Evolutionary conservation across 2,797 vertebrate genomes (phyloP).

Genomic region (Onychomys leucogaster): DNA sequence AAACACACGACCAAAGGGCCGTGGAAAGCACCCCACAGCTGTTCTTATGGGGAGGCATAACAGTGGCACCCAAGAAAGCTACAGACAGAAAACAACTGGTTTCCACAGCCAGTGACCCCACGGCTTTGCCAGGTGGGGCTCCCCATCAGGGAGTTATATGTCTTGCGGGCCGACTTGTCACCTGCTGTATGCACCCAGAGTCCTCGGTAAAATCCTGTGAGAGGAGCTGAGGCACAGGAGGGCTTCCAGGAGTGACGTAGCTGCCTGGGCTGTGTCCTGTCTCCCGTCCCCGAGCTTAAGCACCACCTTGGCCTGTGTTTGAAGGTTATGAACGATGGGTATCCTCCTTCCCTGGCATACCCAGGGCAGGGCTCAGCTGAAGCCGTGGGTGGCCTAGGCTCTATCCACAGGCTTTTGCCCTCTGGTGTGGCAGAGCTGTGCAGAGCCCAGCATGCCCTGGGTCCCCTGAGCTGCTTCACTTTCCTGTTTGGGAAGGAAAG

Average conservation of each 20-base stretch:
- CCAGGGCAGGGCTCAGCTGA: not conserved
- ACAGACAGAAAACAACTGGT: no score
- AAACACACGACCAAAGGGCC: no score
- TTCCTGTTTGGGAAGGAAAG: slow-evolving; percentile 11
- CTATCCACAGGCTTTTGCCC: not conserved
- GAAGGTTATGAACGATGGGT: not conserved
- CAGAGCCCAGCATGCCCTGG: not conserved
- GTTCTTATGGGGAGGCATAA: no score
- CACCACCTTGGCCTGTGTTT: not conserved
- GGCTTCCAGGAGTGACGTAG: not conserved
- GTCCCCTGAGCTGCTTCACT: not conserved
- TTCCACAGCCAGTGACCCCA: no score
- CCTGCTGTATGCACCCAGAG: no score
- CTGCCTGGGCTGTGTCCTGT: not conserved
- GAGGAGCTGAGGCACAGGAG: not conserved
- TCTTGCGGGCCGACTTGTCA: no score
- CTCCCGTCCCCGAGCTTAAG: not conserved
- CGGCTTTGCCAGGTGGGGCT: no score
- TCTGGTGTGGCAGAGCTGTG: not conserved
- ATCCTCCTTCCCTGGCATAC: not conserved
- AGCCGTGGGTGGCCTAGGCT: not conserved
- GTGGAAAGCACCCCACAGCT: no score
- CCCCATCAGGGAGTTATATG: no score
- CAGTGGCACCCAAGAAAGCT: no score
- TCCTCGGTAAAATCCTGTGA: no score